phyloP scores from a whole-genome alignment of 2,113 vertebrate species.

The Oncorhynchus kisutch region DNA sequence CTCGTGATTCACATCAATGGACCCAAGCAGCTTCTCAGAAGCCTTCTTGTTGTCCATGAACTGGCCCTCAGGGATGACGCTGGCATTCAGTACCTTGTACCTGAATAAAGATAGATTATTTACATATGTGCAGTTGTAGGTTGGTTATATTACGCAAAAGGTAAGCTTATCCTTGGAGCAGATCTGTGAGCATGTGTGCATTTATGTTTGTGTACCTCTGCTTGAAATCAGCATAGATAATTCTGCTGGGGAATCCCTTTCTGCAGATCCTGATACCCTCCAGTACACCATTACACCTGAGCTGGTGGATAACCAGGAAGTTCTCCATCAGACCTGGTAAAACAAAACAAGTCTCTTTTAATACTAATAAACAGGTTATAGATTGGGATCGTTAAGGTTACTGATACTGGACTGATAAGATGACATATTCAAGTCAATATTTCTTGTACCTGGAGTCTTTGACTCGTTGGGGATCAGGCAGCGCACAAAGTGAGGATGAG shows the following conservation, averaged over 20 bases:
- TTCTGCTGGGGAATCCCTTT: slow-evolving; percentile 85
- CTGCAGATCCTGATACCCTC: slow-evolving; percentile 84
- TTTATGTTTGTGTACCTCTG: slow-evolving; percentile 65
- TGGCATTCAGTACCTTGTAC: slow-evolving; percentile 62
- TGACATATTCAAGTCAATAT: no score
- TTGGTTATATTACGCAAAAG: slow-evolving; percentile 16
- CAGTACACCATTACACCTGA: slow-evolving; percentile 78
- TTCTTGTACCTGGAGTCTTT: slow-evolving; percentile 76
- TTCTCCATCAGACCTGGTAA: slow-evolving; percentile 78
- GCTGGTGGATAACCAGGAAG: slow-evolving; percentile 78
- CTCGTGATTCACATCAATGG: slow-evolving; percentile 77
- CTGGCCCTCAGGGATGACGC: slow-evolving; percentile 73
- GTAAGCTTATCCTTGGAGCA: not conserved
- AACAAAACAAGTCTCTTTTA: not conserved
- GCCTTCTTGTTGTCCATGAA: slow-evolving; percentile 81
- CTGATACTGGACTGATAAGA: not conserved
- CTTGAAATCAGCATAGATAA: slow-evolving; percentile 82
- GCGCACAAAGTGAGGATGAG: slow-evolving; percentile 83
- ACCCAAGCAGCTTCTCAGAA: slow-evolving; percentile 76
- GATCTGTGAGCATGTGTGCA: no score
- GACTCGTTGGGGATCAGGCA: slow-evolving; percentile 85
- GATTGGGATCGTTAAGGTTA: not conserved
- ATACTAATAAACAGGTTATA: not conserved
- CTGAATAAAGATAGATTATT: not conserved
- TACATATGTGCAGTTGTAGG: slow-evolving; percentile 64